phyloP scores from a whole-genome alignment of 1,140 invertebrate species.

The Drosophila pseudoobscura region DNA sequence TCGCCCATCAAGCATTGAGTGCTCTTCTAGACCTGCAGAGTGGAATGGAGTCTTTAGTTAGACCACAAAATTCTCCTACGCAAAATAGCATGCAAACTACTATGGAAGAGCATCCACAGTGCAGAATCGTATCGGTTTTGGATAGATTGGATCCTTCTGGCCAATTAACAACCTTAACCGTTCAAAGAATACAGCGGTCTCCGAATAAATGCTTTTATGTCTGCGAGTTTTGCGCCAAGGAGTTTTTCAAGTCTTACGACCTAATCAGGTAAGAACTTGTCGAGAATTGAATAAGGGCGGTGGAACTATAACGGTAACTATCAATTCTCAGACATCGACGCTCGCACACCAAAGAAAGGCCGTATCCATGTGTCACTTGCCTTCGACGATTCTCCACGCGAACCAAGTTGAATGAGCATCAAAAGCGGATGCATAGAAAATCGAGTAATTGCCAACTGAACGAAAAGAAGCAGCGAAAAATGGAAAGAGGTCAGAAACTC shows the following conservation, averaged over 20 bases:
- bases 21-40: slow-evolving; percentile 31
- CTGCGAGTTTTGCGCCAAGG: slow-evolving; percentile 56
- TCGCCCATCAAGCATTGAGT: slow-evolving; percentile 27
- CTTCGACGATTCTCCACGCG: slow-evolving; percentile 11
- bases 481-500: background rate
- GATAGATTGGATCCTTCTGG: slow-evolving; percentile 16
- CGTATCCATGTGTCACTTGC: slow-evolving; percentile 26
- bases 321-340: slow-evolving; percentile 32
- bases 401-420: slow-evolving; percentile 29
- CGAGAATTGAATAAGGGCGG: background rate
- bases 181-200: slow-evolving; percentile 15
- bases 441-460: background rate
- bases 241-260: slow-evolving; percentile 47
- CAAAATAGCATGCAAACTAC: background rate
- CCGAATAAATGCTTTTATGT: slow-evolving; percentile 26
- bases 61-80: too few relatives aligned
- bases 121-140: slow-evolving; percentile 8
- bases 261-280: slow-evolving; percentile 28
- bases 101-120: slow-evolving; percentile 18
- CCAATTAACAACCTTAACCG: background rate
- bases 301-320: background rate
- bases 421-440: slow-evolving; percentile 8
- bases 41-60: slow-evolving; percentile 4
- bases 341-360: slow-evolving; percentile 37
- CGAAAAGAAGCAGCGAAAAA: background rate